Conservation (phyloP, 1,140 invertebrate genomes). For the Antheraea mylitta region DNA sequence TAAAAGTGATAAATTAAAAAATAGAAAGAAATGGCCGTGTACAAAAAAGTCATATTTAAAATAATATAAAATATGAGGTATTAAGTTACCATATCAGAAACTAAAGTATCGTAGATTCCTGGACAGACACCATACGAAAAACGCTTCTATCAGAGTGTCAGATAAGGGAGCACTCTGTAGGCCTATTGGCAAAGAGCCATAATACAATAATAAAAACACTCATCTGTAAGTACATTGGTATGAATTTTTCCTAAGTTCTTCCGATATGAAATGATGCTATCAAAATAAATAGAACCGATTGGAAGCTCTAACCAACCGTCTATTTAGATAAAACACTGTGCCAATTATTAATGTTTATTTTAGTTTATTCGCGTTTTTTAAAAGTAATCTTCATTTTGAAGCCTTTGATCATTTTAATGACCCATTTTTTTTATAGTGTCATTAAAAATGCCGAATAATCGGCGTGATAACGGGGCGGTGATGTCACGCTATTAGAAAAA, state of each 20-base stretch:
- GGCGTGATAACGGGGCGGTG: not conserved
- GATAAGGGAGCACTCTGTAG: not conserved
- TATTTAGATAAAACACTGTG: conserved; percentile 9
- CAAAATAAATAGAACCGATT: conserved; percentile 9
- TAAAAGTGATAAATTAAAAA: too few species aligned
- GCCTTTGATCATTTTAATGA: conserved; percentile 20
- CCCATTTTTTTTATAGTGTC: conserved; percentile 1
- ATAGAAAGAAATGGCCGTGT: too few species aligned
- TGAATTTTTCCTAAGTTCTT: not conserved
- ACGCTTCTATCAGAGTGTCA: not conserved
- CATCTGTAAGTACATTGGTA: not conserved
- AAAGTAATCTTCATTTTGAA: conserved; percentile 16
- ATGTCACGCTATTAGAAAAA: not conserved
- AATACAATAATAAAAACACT: not conserved
- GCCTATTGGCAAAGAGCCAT: not conserved
- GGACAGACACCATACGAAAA: not conserved
- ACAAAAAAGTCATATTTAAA: too few species aligned
- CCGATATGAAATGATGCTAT: not conserved
- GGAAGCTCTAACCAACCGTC: not conserved
- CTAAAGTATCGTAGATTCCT: not conserved
- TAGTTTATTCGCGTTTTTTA: conserved; percentile 13
- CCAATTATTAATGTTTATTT: conserved; percentile 17
- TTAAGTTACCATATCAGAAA: not conserved
- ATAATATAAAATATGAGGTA: too few species aligned
- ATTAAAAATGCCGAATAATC: conserved; percentile 2